Conservation (phyloP, 2,113 vertebrate species). For the Calidris pygmaea region DNA sequence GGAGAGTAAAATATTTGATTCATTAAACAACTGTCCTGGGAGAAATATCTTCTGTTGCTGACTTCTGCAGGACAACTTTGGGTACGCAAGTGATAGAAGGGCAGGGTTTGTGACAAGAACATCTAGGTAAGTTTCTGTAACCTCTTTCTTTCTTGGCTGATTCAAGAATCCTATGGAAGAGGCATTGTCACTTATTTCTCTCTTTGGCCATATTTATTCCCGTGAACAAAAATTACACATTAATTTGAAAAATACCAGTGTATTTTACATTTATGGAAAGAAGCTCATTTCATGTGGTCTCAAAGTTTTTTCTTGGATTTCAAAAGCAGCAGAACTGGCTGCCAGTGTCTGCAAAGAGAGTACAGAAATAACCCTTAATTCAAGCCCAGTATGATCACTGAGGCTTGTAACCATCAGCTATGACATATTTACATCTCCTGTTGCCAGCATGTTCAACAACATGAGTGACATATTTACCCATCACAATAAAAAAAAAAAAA, state of each 20-base stretch:
- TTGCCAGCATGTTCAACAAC: constrained; percentile 50
- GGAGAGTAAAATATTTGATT: background rate
- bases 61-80: background rate
- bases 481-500: constrained; percentile 16
- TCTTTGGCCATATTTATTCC: background rate
- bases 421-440: constrained; percentile 57
- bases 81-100: background rate
- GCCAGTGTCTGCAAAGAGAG: background rate
- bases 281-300: background rate
- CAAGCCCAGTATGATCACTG: constrained; percentile 2
- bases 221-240: background rate
- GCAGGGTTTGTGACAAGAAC: background rate
- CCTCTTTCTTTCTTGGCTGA: background rate
- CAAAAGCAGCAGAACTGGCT: background rate
- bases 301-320: background rate
- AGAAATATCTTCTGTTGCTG: background rate
- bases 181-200: background rate
- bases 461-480: constrained; percentile 65
- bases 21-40: background rate
- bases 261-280: background rate
- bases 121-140: background rate
- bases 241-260: background rate
- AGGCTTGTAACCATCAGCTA: constrained; percentile 29
- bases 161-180: background rate
- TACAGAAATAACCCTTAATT: constrained; percentile 34